Evolutionary conservation across 2,797 vertebrate species (phyloP).

Genomic region (Protonibea diacanthus): DNA sequence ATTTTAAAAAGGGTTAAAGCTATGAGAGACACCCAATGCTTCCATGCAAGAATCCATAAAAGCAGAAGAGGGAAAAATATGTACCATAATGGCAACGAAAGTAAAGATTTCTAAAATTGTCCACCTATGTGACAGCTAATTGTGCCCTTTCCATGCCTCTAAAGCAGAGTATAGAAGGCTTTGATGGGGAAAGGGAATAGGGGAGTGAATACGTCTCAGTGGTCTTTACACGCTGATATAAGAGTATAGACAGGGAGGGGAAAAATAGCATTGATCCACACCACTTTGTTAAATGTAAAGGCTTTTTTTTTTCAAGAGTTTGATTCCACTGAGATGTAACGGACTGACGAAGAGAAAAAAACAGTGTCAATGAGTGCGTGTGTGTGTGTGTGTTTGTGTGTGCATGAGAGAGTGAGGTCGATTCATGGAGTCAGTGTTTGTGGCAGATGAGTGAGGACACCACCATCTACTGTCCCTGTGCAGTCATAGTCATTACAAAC

Average conservation of each 20-base stretch:
- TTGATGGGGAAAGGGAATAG: neutral
- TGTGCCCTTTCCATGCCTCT: neutral
- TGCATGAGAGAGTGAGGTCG: neutral
- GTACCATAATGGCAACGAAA: neutral
- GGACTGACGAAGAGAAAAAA: constrained; percentile 1
- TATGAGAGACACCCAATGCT: neutral
- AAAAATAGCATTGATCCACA: constrained; percentile 14
- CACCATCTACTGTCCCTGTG: constrained; percentile 77
- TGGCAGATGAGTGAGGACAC: constrained; percentile 65
- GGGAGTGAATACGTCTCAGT: neutral
- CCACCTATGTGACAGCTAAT: neutral
- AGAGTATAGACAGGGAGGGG: neutral
- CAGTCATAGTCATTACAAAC: constrained; percentile 30
- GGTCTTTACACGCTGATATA: constrained; percentile 3
- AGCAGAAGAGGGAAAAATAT: neutral
- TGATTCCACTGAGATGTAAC: constrained; percentile 12
- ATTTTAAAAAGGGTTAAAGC: neutral
- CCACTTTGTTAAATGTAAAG: constrained; percentile 17
- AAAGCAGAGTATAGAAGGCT: neutral
- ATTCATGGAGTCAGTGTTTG: constrained; percentile 1
- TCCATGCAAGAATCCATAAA: neutral
- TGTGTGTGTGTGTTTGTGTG: neutral
- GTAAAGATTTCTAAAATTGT: neutral
- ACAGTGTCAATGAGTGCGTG: neutral
- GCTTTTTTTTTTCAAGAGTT: constrained; percentile 16